Evolutionary conservation across 1,140 invertebrate species (phyloP), one percentile per base, ranked within the genome.

Genomic region (Megalopta genalis): DNA sequence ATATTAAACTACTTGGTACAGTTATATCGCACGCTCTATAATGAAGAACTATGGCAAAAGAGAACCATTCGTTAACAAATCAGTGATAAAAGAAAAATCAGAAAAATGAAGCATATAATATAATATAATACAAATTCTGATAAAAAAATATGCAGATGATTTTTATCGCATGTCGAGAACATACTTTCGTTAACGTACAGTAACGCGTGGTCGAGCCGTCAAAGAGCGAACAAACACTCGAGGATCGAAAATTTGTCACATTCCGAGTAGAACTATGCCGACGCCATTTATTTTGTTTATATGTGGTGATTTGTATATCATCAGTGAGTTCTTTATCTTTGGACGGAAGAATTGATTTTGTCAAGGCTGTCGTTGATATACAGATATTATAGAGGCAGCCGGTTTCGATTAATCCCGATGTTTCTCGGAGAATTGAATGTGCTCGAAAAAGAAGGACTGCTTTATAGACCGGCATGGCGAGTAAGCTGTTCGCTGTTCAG

Each of bases 201-300:
- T 18, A 12, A 25, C 25, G 6, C 16, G 9, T 37, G 0, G n/a
- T 14, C n/a, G 39, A 7, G 2, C 16, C 7, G 12, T 6, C 23
- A 49, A 42, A 5, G 14, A 3, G 21, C 80, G 23, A 60, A 32
- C 0, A 65, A 78, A 76, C 21, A 39, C 59, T 68, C 39, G 65
- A 67, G 21, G 57, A 57, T 4, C 16, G 18, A 10, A 78, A 68
- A 79, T 79, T 81, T 69, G 78, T 76, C 59, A 68, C 16, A 74
- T 39, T 69, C 27, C 14, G 64, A n/a, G 23, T 16, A 37, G 60
- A 81, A 65, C 25, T 80, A 77, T 66, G 25, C 52, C 57, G 81
- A 79, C 87, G 87, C 87, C 87, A 88, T 88, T 87, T 86, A 88
- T 70, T 85, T 88, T 88, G 87, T 88, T 88, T 88, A 88, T 82